phyloP scores from a whole-genome alignment of 2,797 vertebrate species.

The Karalla daura region DNA sequence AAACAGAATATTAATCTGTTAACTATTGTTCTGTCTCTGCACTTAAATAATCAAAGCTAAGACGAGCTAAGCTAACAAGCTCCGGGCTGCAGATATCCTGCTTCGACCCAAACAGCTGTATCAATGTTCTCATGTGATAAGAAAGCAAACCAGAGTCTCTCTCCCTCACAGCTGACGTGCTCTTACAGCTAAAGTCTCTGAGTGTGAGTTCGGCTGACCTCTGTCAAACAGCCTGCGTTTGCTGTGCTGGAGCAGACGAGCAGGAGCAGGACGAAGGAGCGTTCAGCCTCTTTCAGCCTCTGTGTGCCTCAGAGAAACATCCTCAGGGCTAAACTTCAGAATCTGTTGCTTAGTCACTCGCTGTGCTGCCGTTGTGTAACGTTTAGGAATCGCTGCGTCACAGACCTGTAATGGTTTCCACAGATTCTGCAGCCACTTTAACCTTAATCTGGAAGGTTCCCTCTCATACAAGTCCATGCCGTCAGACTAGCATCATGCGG shows the following conservation, averaged over 20 bases:
- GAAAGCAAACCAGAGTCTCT: background rate
- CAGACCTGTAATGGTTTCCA: conserved; percentile 17
- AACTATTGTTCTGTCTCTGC: no score
- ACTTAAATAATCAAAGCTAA: no score
- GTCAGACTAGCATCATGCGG: conserved; percentile 11
- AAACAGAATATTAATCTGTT: background rate
- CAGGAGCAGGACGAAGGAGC: no score
- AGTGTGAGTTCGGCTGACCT: background rate
- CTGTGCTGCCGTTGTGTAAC: background rate
- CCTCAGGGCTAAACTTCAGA: background rate
- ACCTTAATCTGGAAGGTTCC: conserved; percentile 38
- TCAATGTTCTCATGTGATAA: background rate
- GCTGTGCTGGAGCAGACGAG: no score
- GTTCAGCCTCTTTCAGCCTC: background rate
- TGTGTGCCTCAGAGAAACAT: background rate
- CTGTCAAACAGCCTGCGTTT: background rate
- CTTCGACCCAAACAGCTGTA: background rate
- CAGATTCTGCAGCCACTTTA: conserved; percentile 15
- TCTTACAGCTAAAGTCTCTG: no score
- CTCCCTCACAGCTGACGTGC: no score
- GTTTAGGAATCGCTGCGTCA: background rate
- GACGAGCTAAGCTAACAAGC: background rate
- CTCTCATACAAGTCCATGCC: background rate
- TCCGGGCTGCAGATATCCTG: background rate
- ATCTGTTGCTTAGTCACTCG: background rate